A percentile compares a stretch with the other conserved stretches of the same genome.
Evolutionary conservation across 23 tunicate genomes (phyloP).

Genomic region (Trididemnum nubilum): DNA sequence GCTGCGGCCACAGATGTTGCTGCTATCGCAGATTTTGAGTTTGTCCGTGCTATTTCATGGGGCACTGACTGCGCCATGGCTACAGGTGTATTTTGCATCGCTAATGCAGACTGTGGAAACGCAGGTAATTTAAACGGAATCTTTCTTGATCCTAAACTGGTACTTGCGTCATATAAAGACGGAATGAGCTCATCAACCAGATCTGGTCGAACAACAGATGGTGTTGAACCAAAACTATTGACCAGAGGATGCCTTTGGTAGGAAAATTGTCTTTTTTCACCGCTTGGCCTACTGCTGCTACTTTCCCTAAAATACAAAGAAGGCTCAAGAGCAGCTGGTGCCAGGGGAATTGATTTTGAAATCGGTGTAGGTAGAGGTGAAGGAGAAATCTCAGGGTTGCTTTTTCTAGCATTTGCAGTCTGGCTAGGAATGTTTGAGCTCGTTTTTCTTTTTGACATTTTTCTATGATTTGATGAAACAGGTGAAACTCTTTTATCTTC

Average conservation of each 20-base stretch:
- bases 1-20: not conserved
- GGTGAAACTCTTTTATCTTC: too few species aligned
- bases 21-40: not conserved
- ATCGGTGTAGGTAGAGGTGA: constrained; percentile 9
- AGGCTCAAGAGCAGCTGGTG: not conserved
- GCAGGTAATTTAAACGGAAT: not conserved
- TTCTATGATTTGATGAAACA: too few species aligned
- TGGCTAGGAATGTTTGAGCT: too few species aligned
- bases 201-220: too few species aligned
- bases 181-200: not conserved
- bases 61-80: not conserved
- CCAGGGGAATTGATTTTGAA: not conserved
- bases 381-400: too few species aligned
- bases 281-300: not conserved
- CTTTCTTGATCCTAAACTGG: not conserved
- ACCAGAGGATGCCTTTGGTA: too few species aligned
- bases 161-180: not conserved
- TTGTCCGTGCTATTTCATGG: not conserved
- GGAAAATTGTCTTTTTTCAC: not conserved
- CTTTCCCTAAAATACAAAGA: not conserved
- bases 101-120: not conserved
- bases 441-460: not conserved
- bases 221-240: too few species aligned
- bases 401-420: too few species aligned
- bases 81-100: not conserved